Evolutionary conservation across 2,888 invertebrate species (phyloP).

Genomic region (Leptinotarsa peninsularis): DNA sequence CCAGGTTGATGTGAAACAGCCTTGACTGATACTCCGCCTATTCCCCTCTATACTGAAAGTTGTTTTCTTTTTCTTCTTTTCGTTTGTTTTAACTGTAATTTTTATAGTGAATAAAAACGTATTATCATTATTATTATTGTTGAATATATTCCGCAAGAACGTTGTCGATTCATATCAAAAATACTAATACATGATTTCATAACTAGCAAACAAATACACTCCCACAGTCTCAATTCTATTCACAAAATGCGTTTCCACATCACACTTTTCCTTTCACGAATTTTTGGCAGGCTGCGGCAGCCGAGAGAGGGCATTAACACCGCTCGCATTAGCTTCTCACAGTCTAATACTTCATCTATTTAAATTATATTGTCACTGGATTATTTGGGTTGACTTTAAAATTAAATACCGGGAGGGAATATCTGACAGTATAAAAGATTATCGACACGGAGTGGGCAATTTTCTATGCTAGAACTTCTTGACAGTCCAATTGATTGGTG

Average conservation of each 20-base stretch:
- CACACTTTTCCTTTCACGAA: slow-evolving; percentile 15
- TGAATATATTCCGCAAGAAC: too few relatives aligned
- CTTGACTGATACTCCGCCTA: too few relatives aligned
- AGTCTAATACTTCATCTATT: slow-evolving; percentile 16
- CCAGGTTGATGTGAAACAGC: too few relatives aligned
- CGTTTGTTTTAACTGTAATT: too few relatives aligned
- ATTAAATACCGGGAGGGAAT: slow-evolving; percentile 34
- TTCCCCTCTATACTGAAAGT: too few relatives aligned
- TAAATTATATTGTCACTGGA: slow-evolving; percentile 29
- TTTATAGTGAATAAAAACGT: too few relatives aligned
- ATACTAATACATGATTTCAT: too few relatives aligned
- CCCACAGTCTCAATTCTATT: too few relatives aligned
- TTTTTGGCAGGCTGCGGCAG: slow-evolving; percentile 10
- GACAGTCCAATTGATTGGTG: slow-evolving; percentile 24
- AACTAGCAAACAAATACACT: too few relatives aligned
- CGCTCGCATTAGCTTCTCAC: neutral
- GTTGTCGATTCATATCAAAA: too few relatives aligned
- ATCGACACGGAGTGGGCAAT: slow-evolving; percentile 38
- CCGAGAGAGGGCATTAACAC: slow-evolving; percentile 2
- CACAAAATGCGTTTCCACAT: neutral
- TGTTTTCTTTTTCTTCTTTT: too few relatives aligned
- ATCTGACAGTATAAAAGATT: slow-evolving; percentile 42
- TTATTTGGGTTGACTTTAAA: slow-evolving; percentile 35
- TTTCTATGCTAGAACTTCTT: slow-evolving; percentile 26
- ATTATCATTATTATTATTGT: too few relatives aligned